Evolutionary conservation across 2,888 invertebrate genomes (phyloP).

Genomic region (Phoenoteleia sp.): DNA sequence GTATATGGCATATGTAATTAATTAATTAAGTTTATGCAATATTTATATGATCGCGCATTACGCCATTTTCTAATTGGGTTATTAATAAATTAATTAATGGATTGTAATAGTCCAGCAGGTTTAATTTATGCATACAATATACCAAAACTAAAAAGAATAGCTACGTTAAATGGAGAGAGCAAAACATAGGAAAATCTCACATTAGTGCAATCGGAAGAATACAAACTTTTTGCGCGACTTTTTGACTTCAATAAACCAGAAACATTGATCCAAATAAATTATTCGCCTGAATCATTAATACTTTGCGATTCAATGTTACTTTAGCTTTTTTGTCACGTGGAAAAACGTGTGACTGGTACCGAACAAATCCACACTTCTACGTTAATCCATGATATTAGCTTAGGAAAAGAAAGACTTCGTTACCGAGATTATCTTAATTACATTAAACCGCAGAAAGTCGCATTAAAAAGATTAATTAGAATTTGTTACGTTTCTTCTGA

Average conservation of each 20-base stretch:
- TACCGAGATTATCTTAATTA: slow-evolving; percentile 37
- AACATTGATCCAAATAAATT: neutral
- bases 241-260: neutral
- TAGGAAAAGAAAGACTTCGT: slow-evolving; percentile 11
- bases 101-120: too few species aligned
- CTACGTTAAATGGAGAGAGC: too few species aligned
- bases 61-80: too few species aligned
- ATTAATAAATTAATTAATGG: too few species aligned
- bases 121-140: too few species aligned
- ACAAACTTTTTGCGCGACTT: neutral
- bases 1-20: too few species aligned
- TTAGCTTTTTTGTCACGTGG: slow-evolving; percentile 43
- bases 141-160: too few species aligned
- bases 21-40: too few species aligned
- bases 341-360: slow-evolving; percentile 35
- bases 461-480: slow-evolving; percentile 34
- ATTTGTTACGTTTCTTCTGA: slow-evolving; percentile 29
- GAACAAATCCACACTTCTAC: slow-evolving; percentile 5
- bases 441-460: slow-evolving; percentile 43
- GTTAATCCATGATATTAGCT: slow-evolving; percentile 42
- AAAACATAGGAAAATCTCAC: too few species aligned
- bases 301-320: neutral
- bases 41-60: too few species aligned
- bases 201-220: neutral
- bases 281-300: neutral